Conservation (phyloP, 2,797 vertebrate species). For the Pseudochirops cupreus region DNA sequence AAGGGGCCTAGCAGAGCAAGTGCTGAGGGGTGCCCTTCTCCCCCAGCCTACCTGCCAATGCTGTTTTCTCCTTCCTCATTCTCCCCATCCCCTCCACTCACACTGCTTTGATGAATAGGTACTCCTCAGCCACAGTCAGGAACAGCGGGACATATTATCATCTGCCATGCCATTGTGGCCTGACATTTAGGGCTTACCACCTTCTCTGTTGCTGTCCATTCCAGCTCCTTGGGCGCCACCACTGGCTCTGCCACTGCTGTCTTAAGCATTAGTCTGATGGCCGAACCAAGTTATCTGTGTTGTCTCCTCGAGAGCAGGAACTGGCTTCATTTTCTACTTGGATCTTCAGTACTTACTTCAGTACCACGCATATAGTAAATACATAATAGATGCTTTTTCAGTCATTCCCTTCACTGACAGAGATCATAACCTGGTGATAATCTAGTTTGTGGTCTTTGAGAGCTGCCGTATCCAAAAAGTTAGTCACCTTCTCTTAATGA, state of each 20-base stretch:
- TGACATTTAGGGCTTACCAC: neutral
- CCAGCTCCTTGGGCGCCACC: too few relatives aligned
- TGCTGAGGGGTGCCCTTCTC: too few relatives aligned
- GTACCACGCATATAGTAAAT: too few relatives aligned
- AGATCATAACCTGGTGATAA: neutral
- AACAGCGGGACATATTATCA: neutral
- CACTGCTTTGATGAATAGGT: neutral
- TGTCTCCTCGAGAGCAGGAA: neutral
- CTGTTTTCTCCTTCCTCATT: neutral
- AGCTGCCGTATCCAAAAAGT: neutral
- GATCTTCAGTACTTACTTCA: too few relatives aligned
- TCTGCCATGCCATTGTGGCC: neutral
- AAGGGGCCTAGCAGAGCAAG: too few relatives aligned
- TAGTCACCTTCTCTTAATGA: neutral
- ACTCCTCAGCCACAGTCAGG: conserved; percentile 4
- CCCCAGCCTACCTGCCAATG: neutral
- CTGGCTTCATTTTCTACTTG: neutral
- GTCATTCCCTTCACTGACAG: neutral
- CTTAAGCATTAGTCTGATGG: neutral
- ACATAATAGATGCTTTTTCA: neutral
- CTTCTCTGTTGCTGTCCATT: neutral
- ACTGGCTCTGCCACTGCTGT: neutral
- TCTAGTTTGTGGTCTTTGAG: neutral
- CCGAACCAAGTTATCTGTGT: neutral
- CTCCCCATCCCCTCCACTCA: neutral